Percentiles rank a stretch among this genome's conserved stretches.
Evolutionary conservation across 2,888 invertebrate genomes (phyloP).

Genomic region (Himalopsyche anomala): DNA sequence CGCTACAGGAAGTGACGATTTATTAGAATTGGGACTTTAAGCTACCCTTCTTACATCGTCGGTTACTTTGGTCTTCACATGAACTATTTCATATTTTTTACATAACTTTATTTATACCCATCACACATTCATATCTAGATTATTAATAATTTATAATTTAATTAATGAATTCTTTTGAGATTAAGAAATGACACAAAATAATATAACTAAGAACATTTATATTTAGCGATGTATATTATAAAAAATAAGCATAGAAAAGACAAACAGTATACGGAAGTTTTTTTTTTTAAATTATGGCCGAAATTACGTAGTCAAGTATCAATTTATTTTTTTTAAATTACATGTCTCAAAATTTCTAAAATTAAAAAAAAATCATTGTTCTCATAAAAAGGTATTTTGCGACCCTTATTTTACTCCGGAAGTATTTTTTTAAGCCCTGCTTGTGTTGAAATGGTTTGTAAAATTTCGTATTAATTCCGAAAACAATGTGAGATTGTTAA

Average conservation of each 20-base stretch:
- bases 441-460: not conserved
- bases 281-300: not conserved
- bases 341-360: not conserved
- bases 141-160: too few relatives aligned
- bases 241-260: not conserved
- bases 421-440: not conserved
- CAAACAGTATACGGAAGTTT: not conserved
- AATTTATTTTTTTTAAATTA: not conserved
- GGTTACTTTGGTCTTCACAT: too few relatives aligned
- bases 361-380: conserved; percentile 2
- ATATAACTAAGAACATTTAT: too few relatives aligned
- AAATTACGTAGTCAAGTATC: not conserved
- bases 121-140: too few relatives aligned
- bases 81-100: too few relatives aligned
- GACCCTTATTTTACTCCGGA: not conserved
- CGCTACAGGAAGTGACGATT: conserved; percentile 53
- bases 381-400: not conserved
- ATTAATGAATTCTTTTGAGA: too few relatives aligned
- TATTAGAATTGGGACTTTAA: conserved; percentile 54
- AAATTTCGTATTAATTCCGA: not conserved
- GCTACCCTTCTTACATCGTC: not conserved
- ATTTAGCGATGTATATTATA: too few relatives aligned
- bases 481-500: conserved; percentile 10
- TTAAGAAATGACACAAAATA: too few relatives aligned
- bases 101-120: too few relatives aligned